Evolutionary conservation across 2,113 vertebrate genomes (phyloP).

Genomic region (pig (Sus scrofa)): T2T-Sscrofa CM000824.6:179618001-179618500

Average conservation of each 20-base stretch:
- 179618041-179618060: background rate
- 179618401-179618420: too few species aligned
- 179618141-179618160: background rate
- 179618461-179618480: too few species aligned
- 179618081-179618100: background rate
- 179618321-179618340: too few species aligned
- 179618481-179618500: too few species aligned
- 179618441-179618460: too few species aligned
- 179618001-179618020: background rate
- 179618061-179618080: background rate
- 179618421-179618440: too few species aligned
- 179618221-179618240: background rate
- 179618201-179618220: background rate
- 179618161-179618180: background rate
- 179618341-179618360: too few species aligned
- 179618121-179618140: conserved; percentile 18
- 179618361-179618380: too few species aligned
- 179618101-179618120: background rate
- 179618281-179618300: too few species aligned
- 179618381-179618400: too few species aligned
- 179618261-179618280: background rate
- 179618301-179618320: too few species aligned
- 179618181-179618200: background rate
- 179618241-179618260: background rate
- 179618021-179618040: background rate